These are phyloP conservation scores for Macrobrachium rosenbergii DNA, from an alignment of 1,140 invertebrate species.

Conservation along the genomic window DNA sequence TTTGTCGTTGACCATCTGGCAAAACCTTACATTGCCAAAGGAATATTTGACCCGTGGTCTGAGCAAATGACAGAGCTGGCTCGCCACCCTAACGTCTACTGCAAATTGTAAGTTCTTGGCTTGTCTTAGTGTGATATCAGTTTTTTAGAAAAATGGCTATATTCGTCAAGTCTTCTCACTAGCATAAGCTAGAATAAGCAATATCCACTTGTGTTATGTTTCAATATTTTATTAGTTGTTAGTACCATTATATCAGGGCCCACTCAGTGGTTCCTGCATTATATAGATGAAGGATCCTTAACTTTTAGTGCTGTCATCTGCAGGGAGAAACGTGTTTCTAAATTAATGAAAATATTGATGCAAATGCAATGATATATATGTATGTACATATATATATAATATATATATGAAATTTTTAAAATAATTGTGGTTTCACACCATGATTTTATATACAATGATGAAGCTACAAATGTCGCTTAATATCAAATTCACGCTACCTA, in stretches of 20 bases:
- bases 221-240: no score
- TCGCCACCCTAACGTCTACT: slow-evolving; percentile 12
- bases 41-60: slow-evolving; percentile 19
- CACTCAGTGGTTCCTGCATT: no score
- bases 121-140: no score
- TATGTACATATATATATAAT: slow-evolving; percentile 18
- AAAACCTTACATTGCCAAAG: slow-evolving; percentile 17
- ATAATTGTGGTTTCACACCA: no score
- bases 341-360: not conserved
- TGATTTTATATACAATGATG: no score
- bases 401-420: no score
- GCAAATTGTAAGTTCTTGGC: slow-evolving; percentile 18
- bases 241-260: no score
- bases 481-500: no score
- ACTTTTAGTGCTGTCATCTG: not conserved
- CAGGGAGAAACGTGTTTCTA: not conserved
- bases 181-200: no score
- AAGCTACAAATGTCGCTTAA: no score
- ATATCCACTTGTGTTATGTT: no score
- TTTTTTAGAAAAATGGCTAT: not conserved
- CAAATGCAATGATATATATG: not conserved
- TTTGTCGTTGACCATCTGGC: slow-evolving; percentile 32
- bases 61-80: slow-evolving; percentile 9
- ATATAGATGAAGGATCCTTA: not conserved
- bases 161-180: no score